Conservation (phyloP, 2,888 invertebrate species). For the Notodonta ziczac region DNA sequence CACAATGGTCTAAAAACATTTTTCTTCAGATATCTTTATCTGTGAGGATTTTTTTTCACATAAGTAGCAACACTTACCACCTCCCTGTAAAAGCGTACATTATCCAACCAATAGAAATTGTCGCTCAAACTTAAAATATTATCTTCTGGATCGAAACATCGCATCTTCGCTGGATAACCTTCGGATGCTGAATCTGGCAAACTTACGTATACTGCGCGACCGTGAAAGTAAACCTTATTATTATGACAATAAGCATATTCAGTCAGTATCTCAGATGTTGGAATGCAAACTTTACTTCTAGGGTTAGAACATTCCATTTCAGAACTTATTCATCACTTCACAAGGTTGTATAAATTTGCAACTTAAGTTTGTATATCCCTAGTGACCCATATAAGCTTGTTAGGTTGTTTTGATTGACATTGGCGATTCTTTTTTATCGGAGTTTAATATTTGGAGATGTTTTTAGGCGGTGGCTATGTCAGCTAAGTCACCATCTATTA, state of each 20-base stretch:
- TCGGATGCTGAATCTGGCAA: constrained; percentile 40
- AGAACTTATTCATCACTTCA: background rate
- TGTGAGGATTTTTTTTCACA: background rate
- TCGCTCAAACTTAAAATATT: constrained; percentile 36
- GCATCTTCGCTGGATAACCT: constrained; percentile 41
- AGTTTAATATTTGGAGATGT: background rate
- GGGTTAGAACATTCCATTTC: background rate
- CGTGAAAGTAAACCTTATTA: constrained; percentile 17
- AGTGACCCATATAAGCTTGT: constrained; percentile 29
- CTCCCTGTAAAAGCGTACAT: constrained; percentile 38
- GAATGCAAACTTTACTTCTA: background rate
- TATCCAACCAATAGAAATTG: constrained; percentile 51
- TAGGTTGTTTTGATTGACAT: constrained; percentile 33
- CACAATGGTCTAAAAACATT: too few relatives aligned
- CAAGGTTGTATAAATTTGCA: background rate
- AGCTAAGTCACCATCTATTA: too few relatives aligned
- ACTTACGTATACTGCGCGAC: background rate
- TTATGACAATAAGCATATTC: constrained; percentile 5
- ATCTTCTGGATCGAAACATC: constrained; percentile 27
- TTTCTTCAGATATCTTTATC: too few relatives aligned
- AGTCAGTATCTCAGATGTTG: background rate
- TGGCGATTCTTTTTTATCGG: constrained; percentile 11
- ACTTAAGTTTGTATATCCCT: background rate
- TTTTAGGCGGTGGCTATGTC: too few relatives aligned
- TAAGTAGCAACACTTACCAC: constrained; percentile 35